These are phyloP conservation scores for Misgurnus anguillicaudatus DNA, from an alignment of 2,113 vertebrate genomes.

Conservation along the genomic window DNA sequence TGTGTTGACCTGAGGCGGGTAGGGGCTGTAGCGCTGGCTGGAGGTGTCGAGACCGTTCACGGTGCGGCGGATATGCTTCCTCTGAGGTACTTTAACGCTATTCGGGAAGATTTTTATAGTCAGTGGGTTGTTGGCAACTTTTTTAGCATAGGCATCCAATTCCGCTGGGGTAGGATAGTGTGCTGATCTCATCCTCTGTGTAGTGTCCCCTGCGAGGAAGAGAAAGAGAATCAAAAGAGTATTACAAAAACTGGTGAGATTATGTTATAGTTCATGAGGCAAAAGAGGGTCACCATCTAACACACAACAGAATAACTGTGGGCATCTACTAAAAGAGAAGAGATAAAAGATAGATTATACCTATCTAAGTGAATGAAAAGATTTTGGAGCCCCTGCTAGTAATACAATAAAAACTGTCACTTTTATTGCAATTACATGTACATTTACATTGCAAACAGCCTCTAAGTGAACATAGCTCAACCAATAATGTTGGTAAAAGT, in stretches of 20 bases:
- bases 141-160: constrained; percentile 99
- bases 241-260: neutral
- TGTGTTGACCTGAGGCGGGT: constrained; percentile 89
- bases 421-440: too few relatives aligned
- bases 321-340: too few relatives aligned
- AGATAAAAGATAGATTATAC: too few relatives aligned
- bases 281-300: neutral
- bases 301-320: too few relatives aligned
- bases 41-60: constrained; percentile 99
- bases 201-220: constrained; percentile 93
- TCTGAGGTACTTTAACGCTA: constrained; percentile 98
- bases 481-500: too few relatives aligned
- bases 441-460: too few relatives aligned
- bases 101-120: constrained; percentile 99
- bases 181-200: constrained; percentile 99
- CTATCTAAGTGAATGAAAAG: too few relatives aligned
- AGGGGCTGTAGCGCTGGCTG: constrained; percentile 96
- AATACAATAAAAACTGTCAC: too few relatives aligned
- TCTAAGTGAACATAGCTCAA: too few relatives aligned
- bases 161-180: constrained; percentile 99
- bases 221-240: constrained; percentile 57
- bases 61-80: constrained; percentile 96
- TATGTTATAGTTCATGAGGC: neutral
- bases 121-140: constrained; percentile 98
- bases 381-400: too few relatives aligned